Conservation (phyloP, 2,888 invertebrate species). For the Apodemia mormo region DNA sequence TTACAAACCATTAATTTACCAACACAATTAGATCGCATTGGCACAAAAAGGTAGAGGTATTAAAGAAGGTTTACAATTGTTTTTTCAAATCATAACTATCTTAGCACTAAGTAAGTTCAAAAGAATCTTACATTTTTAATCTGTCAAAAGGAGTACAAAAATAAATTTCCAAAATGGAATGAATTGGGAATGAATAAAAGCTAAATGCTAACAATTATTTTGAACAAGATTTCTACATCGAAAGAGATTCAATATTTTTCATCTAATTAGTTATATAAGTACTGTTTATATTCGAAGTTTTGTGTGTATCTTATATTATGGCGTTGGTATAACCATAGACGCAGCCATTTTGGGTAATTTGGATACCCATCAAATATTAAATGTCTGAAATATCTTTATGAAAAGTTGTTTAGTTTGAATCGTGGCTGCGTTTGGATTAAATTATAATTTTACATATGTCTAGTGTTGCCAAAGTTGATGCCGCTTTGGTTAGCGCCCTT, state of each 20-base stretch:
- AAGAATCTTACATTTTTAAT: conserved; percentile 36
- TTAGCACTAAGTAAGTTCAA: conserved; percentile 36
- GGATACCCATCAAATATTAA: neutral
- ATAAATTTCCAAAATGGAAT: conserved; percentile 57
- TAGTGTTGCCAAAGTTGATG: conserved; percentile 97
- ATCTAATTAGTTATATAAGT: conserved; percentile 3
- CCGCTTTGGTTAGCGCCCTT: conserved; percentile 98
- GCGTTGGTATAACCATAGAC: neutral
- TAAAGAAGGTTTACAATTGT: conserved; percentile 30
- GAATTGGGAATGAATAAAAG: conserved; percentile 55
- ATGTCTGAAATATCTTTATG: neutral
- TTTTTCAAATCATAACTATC: conserved; percentile 42
- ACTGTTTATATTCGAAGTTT: conserved; percentile 13
- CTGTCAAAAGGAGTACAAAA: conserved; percentile 44
- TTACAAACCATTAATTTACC: neutral
- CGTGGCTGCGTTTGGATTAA: neutral
- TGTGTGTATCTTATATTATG: conserved; percentile 2
- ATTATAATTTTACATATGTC: conserved; percentile 90
- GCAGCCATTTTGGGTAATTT: neutral
- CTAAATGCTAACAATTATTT: conserved; percentile 36
- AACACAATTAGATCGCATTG: conserved; percentile 2
- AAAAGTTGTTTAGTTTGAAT: neutral
- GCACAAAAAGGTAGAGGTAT: conserved; percentile 11
- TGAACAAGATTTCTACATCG: conserved; percentile 30
- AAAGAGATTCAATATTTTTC: conserved; percentile 37